Evolutionary conservation across 1,140 invertebrate species (phyloP).

Genomic region (Diachasmimorpha longicaudata): DNA sequence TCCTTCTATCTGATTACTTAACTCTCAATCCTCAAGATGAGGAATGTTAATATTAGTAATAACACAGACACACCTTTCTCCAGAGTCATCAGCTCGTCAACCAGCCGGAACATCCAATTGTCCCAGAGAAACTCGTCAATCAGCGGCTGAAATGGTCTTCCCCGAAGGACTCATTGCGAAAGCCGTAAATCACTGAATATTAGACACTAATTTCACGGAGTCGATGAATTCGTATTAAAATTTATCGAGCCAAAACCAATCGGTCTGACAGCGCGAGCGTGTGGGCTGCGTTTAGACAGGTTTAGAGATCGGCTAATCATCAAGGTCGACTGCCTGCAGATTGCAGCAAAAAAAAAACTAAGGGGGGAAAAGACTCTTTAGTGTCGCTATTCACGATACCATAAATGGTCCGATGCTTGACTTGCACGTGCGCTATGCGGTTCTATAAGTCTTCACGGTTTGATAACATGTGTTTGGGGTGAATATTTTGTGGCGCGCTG

Average conservation of each 20-base stretch:
- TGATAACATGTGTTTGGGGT: neutral
- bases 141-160: neutral
- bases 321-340: conserved; percentile 8
- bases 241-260: neutral
- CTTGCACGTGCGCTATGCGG: neutral
- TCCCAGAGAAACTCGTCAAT: neutral
- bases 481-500: neutral
- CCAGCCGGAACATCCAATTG: neutral
- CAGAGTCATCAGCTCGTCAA: neutral
- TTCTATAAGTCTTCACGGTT: neutral
- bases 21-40: too few species aligned
- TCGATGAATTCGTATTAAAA: neutral
- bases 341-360: neutral
- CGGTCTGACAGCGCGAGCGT: neutral
- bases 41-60: neutral
- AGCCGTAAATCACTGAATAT: neutral
- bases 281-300: conserved; percentile 3
- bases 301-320: conserved; percentile 7
- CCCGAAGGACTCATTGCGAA: neutral
- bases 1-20: too few species aligned
- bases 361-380: neutral
- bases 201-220: too few species aligned
- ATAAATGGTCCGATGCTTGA: neutral
- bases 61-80: neutral
- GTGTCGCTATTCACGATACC: neutral